phyloP scores from a whole-genome alignment of 2,113 vertebrate genomes.

The Ophthalmolycus amberensis region DNA sequence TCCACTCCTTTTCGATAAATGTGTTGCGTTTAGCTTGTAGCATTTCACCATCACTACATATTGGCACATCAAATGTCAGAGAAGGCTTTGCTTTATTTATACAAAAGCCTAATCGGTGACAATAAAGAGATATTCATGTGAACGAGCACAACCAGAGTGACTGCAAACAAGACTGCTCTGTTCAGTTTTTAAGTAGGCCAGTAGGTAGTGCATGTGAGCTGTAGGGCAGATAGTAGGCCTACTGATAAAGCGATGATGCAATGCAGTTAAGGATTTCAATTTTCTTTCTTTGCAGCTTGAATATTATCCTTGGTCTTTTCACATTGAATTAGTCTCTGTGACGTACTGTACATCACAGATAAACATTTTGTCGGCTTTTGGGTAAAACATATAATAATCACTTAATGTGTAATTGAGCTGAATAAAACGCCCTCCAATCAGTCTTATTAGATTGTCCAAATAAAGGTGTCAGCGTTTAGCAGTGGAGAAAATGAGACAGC shows the following conservation, averaged over 20 bases:
- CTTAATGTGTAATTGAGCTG: background rate
- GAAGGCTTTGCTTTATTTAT: background rate
- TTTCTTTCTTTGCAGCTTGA: background rate
- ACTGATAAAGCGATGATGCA: background rate
- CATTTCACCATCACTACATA: background rate
- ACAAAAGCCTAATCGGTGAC: background rate
- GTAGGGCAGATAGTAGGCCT: background rate
- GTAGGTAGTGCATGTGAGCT: background rate
- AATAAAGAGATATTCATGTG: background rate
- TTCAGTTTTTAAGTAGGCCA: background rate
- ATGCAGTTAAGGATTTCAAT: background rate
- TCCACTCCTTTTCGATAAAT: background rate
- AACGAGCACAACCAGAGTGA: background rate
- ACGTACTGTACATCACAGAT: background rate
- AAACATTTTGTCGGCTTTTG: background rate
- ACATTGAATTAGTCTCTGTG: background rate
- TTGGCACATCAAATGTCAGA: background rate
- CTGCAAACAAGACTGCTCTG: background rate
- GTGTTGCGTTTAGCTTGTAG: background rate
- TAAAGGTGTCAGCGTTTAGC: background rate
- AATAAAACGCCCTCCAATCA: background rate
- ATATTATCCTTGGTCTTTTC: background rate
- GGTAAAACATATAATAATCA: background rate
- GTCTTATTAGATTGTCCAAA: constrained; percentile 3
- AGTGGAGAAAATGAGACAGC: background rate